Conservation (phyloP, 2,797 vertebrate species). For the Sebastes oblongus region DNA sequence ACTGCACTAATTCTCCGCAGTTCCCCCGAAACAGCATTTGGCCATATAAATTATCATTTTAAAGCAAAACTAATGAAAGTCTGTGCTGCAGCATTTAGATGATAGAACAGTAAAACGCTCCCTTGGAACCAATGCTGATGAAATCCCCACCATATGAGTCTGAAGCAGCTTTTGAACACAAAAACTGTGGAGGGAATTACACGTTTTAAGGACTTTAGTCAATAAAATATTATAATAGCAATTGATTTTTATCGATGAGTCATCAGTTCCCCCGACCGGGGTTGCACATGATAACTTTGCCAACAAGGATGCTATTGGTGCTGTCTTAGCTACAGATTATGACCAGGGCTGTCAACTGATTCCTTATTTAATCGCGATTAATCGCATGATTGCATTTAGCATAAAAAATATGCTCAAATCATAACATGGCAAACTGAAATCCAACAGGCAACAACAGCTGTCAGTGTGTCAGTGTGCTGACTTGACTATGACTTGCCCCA, state of each 20-base stretch:
- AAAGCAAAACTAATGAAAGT: slow-evolving; percentile 25
- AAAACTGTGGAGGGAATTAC: neutral
- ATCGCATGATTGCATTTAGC: too few species aligned
- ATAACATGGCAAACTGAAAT: rapidly evolving
- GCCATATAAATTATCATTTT: slow-evolving; percentile 10
- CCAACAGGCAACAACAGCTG: too few species aligned
- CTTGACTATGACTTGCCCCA: too few species aligned
- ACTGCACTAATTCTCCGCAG: slow-evolving; percentile 6
- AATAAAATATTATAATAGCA: neutral
- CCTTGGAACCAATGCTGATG: slow-evolving; percentile 19
- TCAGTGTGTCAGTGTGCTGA: too few species aligned
- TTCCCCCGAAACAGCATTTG: neutral
- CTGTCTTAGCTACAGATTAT: neutral
- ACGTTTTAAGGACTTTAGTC: neutral
- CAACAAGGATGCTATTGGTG: neutral
- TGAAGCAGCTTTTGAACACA: neutral
- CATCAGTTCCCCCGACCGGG: neutral
- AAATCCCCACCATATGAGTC: neutral
- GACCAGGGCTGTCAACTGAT: neutral
- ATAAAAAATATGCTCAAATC: too few species aligned
- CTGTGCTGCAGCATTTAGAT: neutral
- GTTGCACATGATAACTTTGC: neutral
- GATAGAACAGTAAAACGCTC: slow-evolving; percentile 23
- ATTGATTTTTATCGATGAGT: neutral
- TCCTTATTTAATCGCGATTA: too few species aligned